Percentiles rank a stretch among this genome's conserved stretches.
These are phyloP conservation scores for Gymnodraco acuticeps DNA, from an alignment of 2,797 vertebrate genomes.

Conservation along the genomic window DNA sequence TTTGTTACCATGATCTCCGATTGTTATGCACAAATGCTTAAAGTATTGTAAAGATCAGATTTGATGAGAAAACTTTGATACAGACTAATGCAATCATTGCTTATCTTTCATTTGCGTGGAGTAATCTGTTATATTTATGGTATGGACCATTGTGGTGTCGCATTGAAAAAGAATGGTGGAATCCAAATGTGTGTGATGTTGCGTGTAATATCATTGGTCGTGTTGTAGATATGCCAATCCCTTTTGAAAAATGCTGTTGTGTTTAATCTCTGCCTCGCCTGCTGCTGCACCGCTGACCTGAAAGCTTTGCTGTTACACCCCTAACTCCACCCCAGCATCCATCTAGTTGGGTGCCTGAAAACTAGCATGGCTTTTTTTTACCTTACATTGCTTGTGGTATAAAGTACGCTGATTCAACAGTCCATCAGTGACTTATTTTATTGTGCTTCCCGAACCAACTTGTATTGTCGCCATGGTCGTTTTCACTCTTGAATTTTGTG, in stretches of 20 bases:
- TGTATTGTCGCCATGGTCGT: constrained; percentile 57
- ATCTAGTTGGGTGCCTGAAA: background rate
- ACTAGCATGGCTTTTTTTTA: background rate
- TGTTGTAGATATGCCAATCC: background rate
- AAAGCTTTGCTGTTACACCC: background rate
- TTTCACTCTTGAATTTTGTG: constrained; percentile 34
- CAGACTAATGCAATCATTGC: background rate
- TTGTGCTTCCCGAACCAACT: constrained; percentile 1
- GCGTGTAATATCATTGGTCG: background rate
- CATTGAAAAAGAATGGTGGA: background rate
- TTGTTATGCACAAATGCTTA: background rate
- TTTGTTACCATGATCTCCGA: background rate
- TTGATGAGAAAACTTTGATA: background rate
- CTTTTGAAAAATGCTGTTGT: background rate
- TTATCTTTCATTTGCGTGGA: background rate
- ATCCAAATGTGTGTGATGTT: background rate
- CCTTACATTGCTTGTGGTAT: background rate
- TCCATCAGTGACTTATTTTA: constrained; percentile 21
- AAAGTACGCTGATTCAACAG: background rate
- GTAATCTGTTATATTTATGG: background rate
- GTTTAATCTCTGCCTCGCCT: background rate
- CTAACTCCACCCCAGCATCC: too few species aligned
- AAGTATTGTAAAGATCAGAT: background rate
- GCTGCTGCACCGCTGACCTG: background rate
- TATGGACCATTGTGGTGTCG: background rate